Base-by-base conservation (phyloP, 1,140 invertebrate genomes). In the Eufriesea mexicana region DNA sequence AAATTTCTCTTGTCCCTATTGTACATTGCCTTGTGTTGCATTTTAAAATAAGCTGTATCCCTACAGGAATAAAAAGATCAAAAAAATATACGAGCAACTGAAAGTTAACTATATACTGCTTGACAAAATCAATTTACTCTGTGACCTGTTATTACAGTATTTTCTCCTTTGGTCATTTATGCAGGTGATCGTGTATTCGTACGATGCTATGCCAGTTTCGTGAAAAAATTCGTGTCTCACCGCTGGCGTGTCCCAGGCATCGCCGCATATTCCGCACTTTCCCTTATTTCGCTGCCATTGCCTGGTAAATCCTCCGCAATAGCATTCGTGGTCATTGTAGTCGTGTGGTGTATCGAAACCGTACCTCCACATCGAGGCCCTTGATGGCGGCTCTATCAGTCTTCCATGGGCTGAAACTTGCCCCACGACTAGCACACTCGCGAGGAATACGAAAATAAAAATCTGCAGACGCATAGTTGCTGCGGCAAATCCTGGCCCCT, bases 241-340 rank as follows among this genome's bases (percentile, higher is more conserved):
- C 91, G 92, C 91, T 70, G 95, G 92, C 4, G 94, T 87, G 89
- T 98, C 97, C 96, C 96, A 98, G 0, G 97, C 94, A 92, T 98
- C 98, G 12, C 98, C 98, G 90, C 98, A 98, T 49, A 98, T 96
- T 7, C 98, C 98, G 91, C 98, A 98, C 92, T 98, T 98, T 0
- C 98, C 96, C 89, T 96, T 96, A 84, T 96, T 96, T 25, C 85
- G 92, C 70, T 95, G 94, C 96, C 97, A 97, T 89, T 98, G 97
- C 76, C 96, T 94, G 5, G 96, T 95, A 89, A 98, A 98, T 7
- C 98, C 98, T 5, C 98, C 98, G 92, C 98, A 99, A 92, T 97
- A 98, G 5, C 97, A 95, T 91, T 98, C 97, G 91, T 98, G 97
- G 91, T 99, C 98, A 90, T 98, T 98, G 94, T 98, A 98, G 92